These are phyloP conservation scores for Neofelis nebulosa DNA, from an alignment of 2,113 vertebrate species.

Conservation along the genomic window DNA sequence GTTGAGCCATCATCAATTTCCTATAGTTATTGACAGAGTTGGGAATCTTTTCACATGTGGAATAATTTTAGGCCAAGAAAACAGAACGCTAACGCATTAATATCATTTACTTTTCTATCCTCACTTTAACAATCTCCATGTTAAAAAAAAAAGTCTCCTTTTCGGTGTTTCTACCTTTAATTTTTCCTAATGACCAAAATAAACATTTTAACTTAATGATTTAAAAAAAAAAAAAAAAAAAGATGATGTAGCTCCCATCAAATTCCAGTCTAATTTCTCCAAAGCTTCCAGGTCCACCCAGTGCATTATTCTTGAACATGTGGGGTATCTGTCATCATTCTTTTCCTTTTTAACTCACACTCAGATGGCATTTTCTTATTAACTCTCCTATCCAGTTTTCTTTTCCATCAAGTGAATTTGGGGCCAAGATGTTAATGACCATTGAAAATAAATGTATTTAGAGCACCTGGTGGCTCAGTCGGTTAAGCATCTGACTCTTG, in stretches of 20 bases:
- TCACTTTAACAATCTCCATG: neutral
- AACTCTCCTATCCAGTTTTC: neutral
- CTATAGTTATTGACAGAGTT: neutral
- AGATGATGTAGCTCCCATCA: neutral
- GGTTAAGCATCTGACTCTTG: too few relatives aligned
- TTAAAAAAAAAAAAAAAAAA: neutral
- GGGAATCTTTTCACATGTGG: neutral
- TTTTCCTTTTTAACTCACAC: neutral
- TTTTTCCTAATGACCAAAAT: constrained; percentile 1
- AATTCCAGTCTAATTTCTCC: neutral
- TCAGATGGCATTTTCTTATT: neutral
- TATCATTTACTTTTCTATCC: neutral
- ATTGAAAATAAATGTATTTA: neutral
- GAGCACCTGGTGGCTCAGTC: too few relatives aligned
- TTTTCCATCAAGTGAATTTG: neutral
- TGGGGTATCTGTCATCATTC: neutral
- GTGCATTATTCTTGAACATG: neutral
- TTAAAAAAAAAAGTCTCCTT: neutral
- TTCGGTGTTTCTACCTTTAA: neutral
- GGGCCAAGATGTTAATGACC: neutral
- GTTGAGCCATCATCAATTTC: neutral
- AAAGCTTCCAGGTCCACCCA: neutral
- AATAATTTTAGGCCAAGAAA: constrained; percentile 46
- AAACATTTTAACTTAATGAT: neutral
- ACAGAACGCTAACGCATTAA: neutral